A percentile compares a stretch with the other conserved stretches of the same genome.
Conservation (phyloP, 2,113 vertebrate species). For the Pao palembangensis region DNA sequence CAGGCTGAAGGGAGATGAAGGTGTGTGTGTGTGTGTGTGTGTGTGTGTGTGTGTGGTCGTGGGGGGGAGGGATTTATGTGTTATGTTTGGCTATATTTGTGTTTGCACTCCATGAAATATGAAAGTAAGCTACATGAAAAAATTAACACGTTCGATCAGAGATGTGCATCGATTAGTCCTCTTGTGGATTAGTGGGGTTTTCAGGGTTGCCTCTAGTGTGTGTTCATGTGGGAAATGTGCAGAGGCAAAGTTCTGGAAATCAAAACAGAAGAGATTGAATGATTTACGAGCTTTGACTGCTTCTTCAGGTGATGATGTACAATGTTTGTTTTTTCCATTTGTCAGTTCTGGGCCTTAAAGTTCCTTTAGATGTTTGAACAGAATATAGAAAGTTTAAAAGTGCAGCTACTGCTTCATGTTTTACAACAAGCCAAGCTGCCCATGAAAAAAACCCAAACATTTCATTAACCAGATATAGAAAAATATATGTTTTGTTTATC, state of each 20-base stretch:
- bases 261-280: slow-evolving; percentile 50
- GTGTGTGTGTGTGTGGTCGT: background rate
- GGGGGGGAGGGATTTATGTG: background rate
- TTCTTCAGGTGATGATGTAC: slow-evolving; percentile 10
- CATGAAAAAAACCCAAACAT: too few relatives aligned
- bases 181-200: slow-evolving; percentile 27
- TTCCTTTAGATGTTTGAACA: too few relatives aligned
- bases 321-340: background rate
- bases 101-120: background rate
- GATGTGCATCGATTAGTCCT: slow-evolving; percentile 31
- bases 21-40: slow-evolving; percentile 2
- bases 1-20: slow-evolving; percentile 12
- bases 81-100: slow-evolving; percentile 13
- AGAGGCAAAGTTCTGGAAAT: slow-evolving; percentile 49
- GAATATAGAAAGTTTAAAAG: too few relatives aligned
- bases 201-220: background rate
- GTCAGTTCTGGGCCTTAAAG: background rate
- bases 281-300: slow-evolving; percentile 44
- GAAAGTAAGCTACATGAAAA: slow-evolving; percentile 54
- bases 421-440: too few relatives aligned
- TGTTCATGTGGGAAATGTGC: slow-evolving; percentile 2
- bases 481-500: too few relatives aligned
- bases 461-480: too few relatives aligned
- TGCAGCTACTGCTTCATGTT: too few relatives aligned
- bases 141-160: slow-evolving; percentile 56